A percentile compares a stretch with the other conserved stretches of the same genome.
These are phyloP conservation scores for Atrichornis clamosus DNA, from an alignment of 2,113 vertebrate species.

Conservation along the genomic window DNA sequence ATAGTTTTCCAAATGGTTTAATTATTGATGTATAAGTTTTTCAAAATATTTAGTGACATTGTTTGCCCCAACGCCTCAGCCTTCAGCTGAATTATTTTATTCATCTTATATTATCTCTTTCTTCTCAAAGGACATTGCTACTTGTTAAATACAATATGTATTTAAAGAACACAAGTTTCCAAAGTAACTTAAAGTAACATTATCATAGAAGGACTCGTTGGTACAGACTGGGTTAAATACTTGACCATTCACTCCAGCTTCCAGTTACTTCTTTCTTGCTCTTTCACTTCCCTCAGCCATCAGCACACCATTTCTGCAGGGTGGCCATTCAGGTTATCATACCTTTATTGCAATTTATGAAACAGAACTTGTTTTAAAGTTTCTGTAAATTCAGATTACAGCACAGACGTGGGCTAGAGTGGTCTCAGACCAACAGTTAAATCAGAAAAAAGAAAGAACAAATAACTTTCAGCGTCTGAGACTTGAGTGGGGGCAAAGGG, in stretches of 20 bases:
- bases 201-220: background rate
- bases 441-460: background rate
- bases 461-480: background rate
- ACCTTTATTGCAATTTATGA: background rate
- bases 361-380: background rate
- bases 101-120: background rate
- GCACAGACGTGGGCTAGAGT: background rate
- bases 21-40: background rate
- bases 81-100: background rate
- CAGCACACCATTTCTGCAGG: background rate
- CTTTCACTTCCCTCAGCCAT: background rate
- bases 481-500: background rate
- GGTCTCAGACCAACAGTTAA: background rate
- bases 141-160: background rate
- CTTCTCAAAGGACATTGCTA: background rate
- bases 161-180: background rate
- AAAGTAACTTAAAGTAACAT: background rate
- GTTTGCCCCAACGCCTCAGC: background rate
- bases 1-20: background rate
- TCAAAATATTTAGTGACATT: background rate
- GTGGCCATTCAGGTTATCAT: background rate
- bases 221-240: background rate
- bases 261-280: background rate
- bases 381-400: background rate
- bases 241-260: background rate